Base-by-base conservation (phyloP, 2,113 vertebrate genomes). In the Antechinus stuartii region DNA sequence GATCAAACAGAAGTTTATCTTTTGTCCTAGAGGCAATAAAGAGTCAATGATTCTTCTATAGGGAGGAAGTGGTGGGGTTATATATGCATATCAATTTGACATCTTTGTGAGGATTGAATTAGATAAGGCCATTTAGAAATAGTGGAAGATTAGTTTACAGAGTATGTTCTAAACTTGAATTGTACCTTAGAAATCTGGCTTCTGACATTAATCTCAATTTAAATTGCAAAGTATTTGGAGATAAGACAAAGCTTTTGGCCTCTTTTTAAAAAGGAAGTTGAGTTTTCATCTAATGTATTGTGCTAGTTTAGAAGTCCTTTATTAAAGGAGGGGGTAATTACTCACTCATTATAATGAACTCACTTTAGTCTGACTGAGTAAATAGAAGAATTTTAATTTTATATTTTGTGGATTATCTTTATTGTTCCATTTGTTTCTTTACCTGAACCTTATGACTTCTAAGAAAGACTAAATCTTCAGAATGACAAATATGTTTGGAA, bases 291-390 rank as follows among this genome's bases (percentile, higher is more conserved):
- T 76, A 24, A 91, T 46, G 92, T 50, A 52, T 9, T 57, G 42
- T 55, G 92, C 24, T 91, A 22, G 54, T 97, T 95, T 92, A 10
- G 10, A 95, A 84, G 27, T 92, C 57, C 10, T 92, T 26, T 90
- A 95, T 89, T 94, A 57, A 95, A 93, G 94, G 23, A 92, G 92
- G 92, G 25, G 5, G 54, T 90, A 93, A 54, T 49, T 90, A 27
- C 56, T 19, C 24, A 49, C 55, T 50, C 8, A 0, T 92, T 14
- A 14, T 35, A 68, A 68, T 68, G 68, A 30, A 91, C 4, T 93
- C n/a, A 53, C 35, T 56, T 1, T 2, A 46, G 93, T 35, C 16
- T 49, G 89, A 92, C 53, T 8, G 92, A 22, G 22, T 24, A 91
- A 94, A 68, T 30, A 2, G 2, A 0, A 2, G 2, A 0, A 95